phyloP scores from a whole-genome alignment of 2,113 vertebrate species.

The Sus scrofa region DNA sequence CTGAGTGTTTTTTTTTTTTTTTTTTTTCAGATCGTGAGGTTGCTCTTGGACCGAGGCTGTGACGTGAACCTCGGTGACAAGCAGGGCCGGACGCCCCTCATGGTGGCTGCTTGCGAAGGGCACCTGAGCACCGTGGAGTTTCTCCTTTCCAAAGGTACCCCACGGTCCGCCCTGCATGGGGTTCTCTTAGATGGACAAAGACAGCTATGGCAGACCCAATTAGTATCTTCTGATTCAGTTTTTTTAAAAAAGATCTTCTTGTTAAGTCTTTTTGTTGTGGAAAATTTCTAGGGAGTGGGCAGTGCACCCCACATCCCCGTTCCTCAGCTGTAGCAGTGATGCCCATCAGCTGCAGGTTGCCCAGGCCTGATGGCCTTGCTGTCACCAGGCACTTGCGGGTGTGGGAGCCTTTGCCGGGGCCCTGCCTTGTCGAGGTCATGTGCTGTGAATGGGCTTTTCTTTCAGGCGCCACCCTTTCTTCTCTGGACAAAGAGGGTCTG shows the following conservation, averaged over 20 bases:
- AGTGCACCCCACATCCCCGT: fast-evolving
- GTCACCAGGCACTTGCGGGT: fast-evolving
- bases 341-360: fast-evolving
- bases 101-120: constrained; percentile 98
- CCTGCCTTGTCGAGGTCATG: fast-evolving
- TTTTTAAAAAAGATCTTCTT: not conserved
- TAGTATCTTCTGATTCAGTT: not conserved
- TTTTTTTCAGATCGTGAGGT: constrained; percentile 93
- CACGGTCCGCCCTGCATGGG: fast-evolving
- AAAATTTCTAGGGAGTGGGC: not conserved
- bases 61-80: constrained; percentile 97
- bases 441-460: constrained; percentile 46
- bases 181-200: not conserved
- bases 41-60: constrained; percentile 93
- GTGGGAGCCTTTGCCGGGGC: not conserved
- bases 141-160: constrained; percentile 94
- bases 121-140: constrained; percentile 96
- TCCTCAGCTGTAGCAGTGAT: fast-evolving
- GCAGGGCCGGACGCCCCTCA: constrained; percentile 97
- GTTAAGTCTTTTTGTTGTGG: not conserved
- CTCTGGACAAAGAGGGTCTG: constrained; percentile 97
- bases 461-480: constrained; percentile 93
- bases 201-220: not conserved
- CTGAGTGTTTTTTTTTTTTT: not conserved
- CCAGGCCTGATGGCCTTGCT: fast-evolving